Evolutionary conservation across 1,140 invertebrate genomes (phyloP), one percentile per base, ranked within the genome.

Genomic region (Drosophila sp.): DNA sequence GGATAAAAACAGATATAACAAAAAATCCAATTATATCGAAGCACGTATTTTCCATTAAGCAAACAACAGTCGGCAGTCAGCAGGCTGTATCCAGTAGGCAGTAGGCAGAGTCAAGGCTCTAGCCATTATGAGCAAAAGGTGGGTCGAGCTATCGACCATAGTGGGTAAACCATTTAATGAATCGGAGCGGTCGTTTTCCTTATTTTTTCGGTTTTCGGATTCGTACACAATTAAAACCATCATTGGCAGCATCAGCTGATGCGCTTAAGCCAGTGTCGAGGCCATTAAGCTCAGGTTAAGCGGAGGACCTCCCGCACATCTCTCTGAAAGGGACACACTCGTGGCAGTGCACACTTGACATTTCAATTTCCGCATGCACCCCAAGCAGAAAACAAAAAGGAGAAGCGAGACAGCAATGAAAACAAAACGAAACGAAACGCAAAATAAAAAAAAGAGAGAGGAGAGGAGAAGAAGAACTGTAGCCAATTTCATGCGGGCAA

Each of bases 41-140:
- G 80, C 80, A 83, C 80, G 80, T 83, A 83, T 83, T 83, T 83
- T 83, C 80, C 80, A 83, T 83, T 83, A 83, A 82, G 75, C 76
- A 83, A 83, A 83, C 80, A 83, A 65, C 80, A 79, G 60, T 75
- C 65, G 62, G 66, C 66, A 58, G 62, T 32, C 61, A 66, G 50
- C 44, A 40, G 62, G 57, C 63, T 66, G 71, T 56, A 80, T 60
- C 64, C 72, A 76, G 73, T 4, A 61, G 33, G 29, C 29, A 50
- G 44, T 35, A 41, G 33, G 41, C 29, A 29, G 32, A 60, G 54
- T 8, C 32, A 32, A 40, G 11, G 47, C 67, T 17, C 17, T 70
- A 81, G 70, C 73, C 70, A 81, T 73, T 76, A 73, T 77, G 62
- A 55, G 32, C 69, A 56, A 35, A 77, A 77, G 79, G 73, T 77